Evolutionary conservation across 1,140 invertebrate species (phyloP).

Genomic region (Nasonia longicornis): DNA sequence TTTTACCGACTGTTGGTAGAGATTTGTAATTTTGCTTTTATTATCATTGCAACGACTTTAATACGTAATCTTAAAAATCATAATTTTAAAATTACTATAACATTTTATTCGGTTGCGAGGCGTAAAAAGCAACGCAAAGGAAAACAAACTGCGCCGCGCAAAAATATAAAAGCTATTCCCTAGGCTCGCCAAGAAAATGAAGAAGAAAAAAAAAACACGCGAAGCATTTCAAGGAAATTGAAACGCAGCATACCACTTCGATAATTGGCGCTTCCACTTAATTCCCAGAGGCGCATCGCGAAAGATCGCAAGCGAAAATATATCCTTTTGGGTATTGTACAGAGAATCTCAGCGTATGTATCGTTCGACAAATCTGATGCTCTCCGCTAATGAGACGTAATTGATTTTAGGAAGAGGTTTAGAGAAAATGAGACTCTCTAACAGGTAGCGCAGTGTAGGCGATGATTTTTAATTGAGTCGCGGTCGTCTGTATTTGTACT

Average conservation of each 20-base stretch:
- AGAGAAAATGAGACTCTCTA: not conserved
- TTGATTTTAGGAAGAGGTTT: slow-evolving; percentile 36
- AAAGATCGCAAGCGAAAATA: slow-evolving; percentile 15
- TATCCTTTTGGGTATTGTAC: slow-evolving; percentile 7
- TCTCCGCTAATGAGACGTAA: slow-evolving; percentile 36
- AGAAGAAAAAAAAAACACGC: not conserved
- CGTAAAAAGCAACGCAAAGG: no score
- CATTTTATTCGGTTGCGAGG: no score
- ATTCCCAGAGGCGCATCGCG: slow-evolving; percentile 14
- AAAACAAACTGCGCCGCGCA: no score
- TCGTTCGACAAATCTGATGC: not conserved
- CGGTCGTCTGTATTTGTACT: not conserved
- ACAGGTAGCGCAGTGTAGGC: not conserved
- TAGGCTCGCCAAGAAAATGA: not conserved
- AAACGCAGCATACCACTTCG: not conserved
- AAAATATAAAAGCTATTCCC: no score
- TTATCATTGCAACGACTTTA: no score
- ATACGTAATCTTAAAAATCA: no score
- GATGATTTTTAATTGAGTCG: not conserved
- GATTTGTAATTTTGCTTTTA: not conserved
- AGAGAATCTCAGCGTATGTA: not conserved
- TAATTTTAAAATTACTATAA: no score
- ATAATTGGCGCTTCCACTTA: slow-evolving; percentile 29
- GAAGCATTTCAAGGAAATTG: slow-evolving; percentile 14
- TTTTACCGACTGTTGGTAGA: not conserved